phyloP scores from a whole-genome alignment of 2,888 invertebrate species.

The Sinodicranocentrus sp. region DNA sequence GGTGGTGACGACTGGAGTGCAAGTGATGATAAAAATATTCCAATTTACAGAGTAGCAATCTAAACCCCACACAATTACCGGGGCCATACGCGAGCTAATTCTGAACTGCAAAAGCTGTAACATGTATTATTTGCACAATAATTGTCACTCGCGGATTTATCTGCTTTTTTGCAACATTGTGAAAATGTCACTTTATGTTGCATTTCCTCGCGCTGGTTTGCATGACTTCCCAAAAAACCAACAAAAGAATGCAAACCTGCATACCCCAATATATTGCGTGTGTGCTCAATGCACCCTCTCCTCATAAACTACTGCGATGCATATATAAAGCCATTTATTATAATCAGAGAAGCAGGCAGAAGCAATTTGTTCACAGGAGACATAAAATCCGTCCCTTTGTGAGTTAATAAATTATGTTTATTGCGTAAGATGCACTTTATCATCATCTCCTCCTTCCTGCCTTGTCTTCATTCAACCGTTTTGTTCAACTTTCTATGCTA shows the following conservation, averaged over 20 bases:
- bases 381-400: slow-evolving; percentile 62
- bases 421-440: slow-evolving; percentile 63
- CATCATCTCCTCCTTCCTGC: slow-evolving; percentile 59
- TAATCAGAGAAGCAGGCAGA: slow-evolving; percentile 42
- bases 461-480: slow-evolving; percentile 2
- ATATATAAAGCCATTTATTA: slow-evolving; percentile 57
- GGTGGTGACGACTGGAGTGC: background rate
- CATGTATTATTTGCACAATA: slow-evolving; percentile 7
- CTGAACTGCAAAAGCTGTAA: background rate
- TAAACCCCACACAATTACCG: too few relatives aligned
- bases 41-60: too few relatives aligned
- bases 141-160: too few relatives aligned
- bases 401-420: slow-evolving; percentile 64
- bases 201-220: too few relatives aligned
- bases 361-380: slow-evolving; percentile 58
- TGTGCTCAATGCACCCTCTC: too few relatives aligned
- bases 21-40: too few relatives aligned
- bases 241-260: slow-evolving; percentile 3
- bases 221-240: too few relatives aligned
- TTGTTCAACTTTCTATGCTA: background rate
- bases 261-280: too few relatives aligned
- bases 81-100: too few relatives aligned
- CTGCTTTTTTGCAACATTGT: too few relatives aligned
- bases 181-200: too few relatives aligned
- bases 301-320: too few relatives aligned